Percentiles rank a stretch among this genome's conserved stretches.
phyloP scores from a whole-genome alignment of 2,797 vertebrate genomes.

The Anolis apletophallus region DNA sequence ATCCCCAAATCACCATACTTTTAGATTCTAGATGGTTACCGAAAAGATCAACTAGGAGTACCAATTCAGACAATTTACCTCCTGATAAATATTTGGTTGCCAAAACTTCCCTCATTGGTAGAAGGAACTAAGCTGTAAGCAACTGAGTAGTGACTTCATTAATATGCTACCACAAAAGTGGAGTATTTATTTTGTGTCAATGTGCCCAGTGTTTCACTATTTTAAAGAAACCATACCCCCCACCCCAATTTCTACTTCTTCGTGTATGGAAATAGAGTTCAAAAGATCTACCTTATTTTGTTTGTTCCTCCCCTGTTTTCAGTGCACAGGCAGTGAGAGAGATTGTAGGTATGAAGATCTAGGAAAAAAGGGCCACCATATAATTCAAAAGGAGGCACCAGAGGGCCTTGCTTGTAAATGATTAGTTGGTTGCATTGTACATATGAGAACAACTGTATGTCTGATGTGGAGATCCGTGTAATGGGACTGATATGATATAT shows the following conservation, averaged over 20 bases:
- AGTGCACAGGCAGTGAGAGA: too few species aligned
- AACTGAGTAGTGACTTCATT: too few species aligned
- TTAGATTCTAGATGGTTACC: neutral
- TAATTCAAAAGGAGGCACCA: neutral
- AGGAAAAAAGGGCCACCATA: neutral
- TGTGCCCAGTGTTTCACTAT: neutral
- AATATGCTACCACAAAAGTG: neutral
- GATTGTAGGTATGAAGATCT: neutral
- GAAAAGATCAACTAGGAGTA: neutral
- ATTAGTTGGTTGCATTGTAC: neutral
- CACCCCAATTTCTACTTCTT: neutral
- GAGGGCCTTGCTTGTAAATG: neutral
- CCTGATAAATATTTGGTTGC: neutral
- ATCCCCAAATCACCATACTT: neutral
- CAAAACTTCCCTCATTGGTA: neutral
- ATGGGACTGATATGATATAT: neutral
- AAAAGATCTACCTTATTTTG: neutral
- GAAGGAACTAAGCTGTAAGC: neutral
- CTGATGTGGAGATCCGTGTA: neutral
- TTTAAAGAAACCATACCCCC: constrained; percentile 1
- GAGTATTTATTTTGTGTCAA: neutral
- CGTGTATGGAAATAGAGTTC: neutral
- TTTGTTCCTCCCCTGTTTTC: neutral
- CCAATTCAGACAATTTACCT: neutral
- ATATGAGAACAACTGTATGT: neutral